These are phyloP conservation scores for Criorhina ranunculi DNA, from an alignment of 2,888 invertebrate species.

Conservation along the genomic window DNA sequence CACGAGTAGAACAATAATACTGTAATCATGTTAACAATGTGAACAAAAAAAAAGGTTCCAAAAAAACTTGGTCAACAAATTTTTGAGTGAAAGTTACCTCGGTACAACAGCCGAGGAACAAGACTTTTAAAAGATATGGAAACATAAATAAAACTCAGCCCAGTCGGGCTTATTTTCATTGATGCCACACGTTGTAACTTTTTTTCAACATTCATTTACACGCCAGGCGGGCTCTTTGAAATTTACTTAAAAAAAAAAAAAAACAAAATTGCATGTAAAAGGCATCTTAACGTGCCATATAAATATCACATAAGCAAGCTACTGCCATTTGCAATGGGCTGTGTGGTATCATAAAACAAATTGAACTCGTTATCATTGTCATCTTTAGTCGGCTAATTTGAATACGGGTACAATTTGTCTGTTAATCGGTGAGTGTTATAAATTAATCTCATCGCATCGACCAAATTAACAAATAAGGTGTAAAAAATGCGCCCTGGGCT, in stretches of 20 bases:
- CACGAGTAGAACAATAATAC: slow-evolving; percentile 62
- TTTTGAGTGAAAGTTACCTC: slow-evolving; percentile 64
- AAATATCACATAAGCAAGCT: slow-evolving; percentile 64
- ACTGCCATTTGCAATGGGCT: slow-evolving; percentile 29
- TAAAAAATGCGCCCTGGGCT: slow-evolving; percentile 39
- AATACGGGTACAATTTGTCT: slow-evolving; percentile 55
- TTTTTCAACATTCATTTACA: slow-evolving; percentile 27
- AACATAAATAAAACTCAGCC: slow-evolving; percentile 60
- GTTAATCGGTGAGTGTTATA: slow-evolving; percentile 53
- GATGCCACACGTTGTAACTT: slow-evolving; percentile 16
- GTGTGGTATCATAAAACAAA: slow-evolving; percentile 33
- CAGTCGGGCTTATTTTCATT: neutral
- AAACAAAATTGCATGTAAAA: slow-evolving; percentile 48
- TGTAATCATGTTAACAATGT: slow-evolving; percentile 23
- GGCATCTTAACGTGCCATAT: slow-evolving; percentile 31
- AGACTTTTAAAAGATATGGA: slow-evolving; percentile 72
- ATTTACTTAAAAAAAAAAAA: slow-evolving; percentile 15
- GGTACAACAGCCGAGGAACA: slow-evolving; percentile 29
- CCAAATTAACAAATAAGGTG: slow-evolving; percentile 43
- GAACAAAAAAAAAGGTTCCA: slow-evolving; percentile 19
- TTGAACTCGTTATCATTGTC: slow-evolving; percentile 52
- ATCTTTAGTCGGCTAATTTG: slow-evolving; percentile 61
- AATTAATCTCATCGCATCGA: slow-evolving; percentile 47
- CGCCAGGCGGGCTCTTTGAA: slow-evolving; percentile 39
- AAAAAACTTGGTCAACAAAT: slow-evolving; percentile 45